A percentile compares a stretch with the other conserved stretches of the same genome.
Conservation (phyloP, 2,888 invertebrate genomes). For the Netelia inedita region DNA sequence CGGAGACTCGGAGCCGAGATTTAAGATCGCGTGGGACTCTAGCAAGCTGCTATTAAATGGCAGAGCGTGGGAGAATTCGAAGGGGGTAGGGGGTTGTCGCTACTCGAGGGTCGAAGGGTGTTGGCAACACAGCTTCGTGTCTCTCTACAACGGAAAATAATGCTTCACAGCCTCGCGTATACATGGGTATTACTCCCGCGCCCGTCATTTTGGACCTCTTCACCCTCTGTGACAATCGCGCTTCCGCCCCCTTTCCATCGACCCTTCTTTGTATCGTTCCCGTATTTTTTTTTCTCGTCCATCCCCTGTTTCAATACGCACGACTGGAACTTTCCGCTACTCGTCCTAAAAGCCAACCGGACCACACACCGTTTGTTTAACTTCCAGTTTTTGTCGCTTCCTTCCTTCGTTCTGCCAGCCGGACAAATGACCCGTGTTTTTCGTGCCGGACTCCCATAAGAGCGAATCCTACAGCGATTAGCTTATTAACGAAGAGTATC, state of each 20-base stretch:
- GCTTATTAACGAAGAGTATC: background rate
- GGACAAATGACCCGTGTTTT: conserved; percentile 52
- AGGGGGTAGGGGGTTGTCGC: conserved; percentile 52
- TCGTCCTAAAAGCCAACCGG: conserved; percentile 53
- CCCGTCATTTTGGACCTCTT: conserved; percentile 60
- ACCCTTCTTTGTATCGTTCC: conserved; percentile 33
- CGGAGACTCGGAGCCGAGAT: conserved; percentile 62
- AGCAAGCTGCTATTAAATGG: conserved; percentile 71
- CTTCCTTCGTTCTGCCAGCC: conserved; percentile 37
- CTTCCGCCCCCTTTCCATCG: conserved; percentile 27
- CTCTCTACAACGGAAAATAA: conserved; percentile 50
- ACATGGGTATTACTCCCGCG: conserved; percentile 63
- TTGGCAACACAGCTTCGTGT: conserved; percentile 44
- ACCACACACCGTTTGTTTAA: conserved; percentile 42
- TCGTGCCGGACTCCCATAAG: conserved; percentile 16
- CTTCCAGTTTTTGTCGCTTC: conserved; percentile 28
- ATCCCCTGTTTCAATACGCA: conserved; percentile 59
- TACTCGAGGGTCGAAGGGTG: conserved; percentile 39
- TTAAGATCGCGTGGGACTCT: conserved; percentile 71
- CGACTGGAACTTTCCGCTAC: conserved; percentile 59
- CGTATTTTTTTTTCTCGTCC: conserved; percentile 31
- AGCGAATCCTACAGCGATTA: conserved; percentile 22
- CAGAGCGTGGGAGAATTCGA: conserved; percentile 48
- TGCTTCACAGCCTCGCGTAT: conserved; percentile 55
- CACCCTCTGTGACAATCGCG: conserved; percentile 54